phyloP scores from a whole-genome alignment of 1,140 invertebrate genomes.

The Trichomalopsis sarcophagae region DNA sequence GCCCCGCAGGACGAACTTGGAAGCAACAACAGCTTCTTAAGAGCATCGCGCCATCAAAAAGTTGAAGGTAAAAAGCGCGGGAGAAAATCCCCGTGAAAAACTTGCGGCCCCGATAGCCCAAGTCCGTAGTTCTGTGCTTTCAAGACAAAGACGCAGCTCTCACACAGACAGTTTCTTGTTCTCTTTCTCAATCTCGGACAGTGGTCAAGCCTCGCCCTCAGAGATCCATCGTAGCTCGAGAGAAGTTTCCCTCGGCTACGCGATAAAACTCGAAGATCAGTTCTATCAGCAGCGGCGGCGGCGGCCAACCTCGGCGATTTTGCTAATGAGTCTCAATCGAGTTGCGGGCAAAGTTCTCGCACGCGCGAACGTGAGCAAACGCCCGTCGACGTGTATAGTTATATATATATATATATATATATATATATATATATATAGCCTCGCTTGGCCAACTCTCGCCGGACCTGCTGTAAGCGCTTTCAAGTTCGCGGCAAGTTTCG shows the following conservation, averaged over 20 bases:
- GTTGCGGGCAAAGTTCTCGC: slow-evolving; percentile 41
- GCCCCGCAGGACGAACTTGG: too few species aligned
- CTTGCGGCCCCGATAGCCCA: too few species aligned
- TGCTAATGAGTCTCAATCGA: slow-evolving; percentile 47
- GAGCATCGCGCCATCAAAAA: too few species aligned
- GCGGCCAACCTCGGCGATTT: slow-evolving; percentile 29
- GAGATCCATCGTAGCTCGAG: background rate
- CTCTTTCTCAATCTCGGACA: too few species aligned
- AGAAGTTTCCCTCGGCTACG: slow-evolving; percentile 33
- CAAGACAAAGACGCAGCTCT: too few species aligned
- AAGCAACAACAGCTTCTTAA: too few species aligned
- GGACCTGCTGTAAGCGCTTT: background rate
- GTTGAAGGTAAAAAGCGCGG: too few species aligned
- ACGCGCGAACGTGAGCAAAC: slow-evolving; percentile 6
- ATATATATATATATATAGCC: background rate
- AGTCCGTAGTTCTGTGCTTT: too few species aligned
- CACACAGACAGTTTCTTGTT: too few species aligned
- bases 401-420: background rate
- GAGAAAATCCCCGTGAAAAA: too few species aligned
- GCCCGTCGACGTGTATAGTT: background rate
- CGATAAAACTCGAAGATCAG: slow-evolving; percentile 44
- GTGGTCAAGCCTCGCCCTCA: background rate
- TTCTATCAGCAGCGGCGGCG: background rate
- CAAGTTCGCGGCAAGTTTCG: slow-evolving; percentile 15
- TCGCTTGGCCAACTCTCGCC: background rate